phyloP scores from a whole-genome alignment of 1,140 invertebrate species.

The Drosophila sp. region DNA sequence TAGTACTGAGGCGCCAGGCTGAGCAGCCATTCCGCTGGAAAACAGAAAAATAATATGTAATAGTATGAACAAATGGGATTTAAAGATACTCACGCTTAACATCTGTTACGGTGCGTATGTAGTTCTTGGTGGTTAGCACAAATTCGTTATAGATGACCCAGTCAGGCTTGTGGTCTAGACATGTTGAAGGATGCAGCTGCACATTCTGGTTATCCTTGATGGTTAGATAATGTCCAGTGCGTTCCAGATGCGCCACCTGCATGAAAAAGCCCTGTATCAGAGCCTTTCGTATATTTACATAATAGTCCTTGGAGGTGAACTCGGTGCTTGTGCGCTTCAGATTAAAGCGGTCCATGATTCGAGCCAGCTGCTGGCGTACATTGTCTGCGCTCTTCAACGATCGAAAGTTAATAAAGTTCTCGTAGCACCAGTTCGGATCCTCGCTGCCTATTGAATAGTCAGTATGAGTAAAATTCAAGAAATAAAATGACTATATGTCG shows the following conservation, averaged over 20 bases:
- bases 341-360: constrained; percentile 93
- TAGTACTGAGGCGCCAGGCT: constrained; percentile 99
- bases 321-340: constrained; percentile 98
- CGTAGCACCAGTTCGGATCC: constrained; percentile 96
- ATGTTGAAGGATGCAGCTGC: constrained; percentile 99
- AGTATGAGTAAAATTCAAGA: constrained; percentile 68
- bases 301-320: constrained; percentile 99
- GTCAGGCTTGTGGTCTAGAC: constrained; percentile 99
- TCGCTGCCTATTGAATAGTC: constrained; percentile 86
- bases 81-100: constrained; percentile 94
- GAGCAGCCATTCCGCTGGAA: constrained; percentile 95
- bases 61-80: neutral
- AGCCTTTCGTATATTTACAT: constrained; percentile 99
- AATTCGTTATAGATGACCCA: constrained; percentile 99
- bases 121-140: constrained; percentile 99
- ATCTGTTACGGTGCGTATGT: constrained; percentile 99
- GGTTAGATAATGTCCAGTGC: constrained; percentile 98
- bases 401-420: constrained; percentile 99
- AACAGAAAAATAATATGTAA: neutral
- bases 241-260: constrained; percentile 99
- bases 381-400: constrained; percentile 95
- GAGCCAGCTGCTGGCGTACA: constrained; percentile 88
- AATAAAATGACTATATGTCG: neutral
- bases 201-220: constrained; percentile 99
- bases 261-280: constrained; percentile 99